Evolutionary conservation across 1,140 invertebrate genomes (phyloP).

Genomic region (Elysia chlorotica): DNA sequence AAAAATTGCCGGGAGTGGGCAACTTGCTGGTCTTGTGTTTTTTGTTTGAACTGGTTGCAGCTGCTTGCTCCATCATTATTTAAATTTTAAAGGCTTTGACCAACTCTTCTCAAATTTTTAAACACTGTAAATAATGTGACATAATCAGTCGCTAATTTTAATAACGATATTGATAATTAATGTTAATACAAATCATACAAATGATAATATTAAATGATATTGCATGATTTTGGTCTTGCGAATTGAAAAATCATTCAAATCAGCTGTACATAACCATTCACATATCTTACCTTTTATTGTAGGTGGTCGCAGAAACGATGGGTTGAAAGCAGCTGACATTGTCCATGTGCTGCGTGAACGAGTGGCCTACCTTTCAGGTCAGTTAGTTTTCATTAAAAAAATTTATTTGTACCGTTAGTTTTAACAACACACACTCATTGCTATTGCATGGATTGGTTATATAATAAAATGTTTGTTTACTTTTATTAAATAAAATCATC

Average conservation of each 20-base stretch:
- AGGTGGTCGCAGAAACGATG: conserved; percentile 69
- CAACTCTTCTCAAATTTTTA: not conserved
- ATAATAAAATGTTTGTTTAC: not conserved
- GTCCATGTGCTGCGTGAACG: conserved; percentile 89
- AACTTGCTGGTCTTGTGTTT: too few species aligned
- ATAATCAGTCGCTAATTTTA: not conserved
- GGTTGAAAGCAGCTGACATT: conserved; percentile 85
- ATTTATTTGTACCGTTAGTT: too few species aligned
- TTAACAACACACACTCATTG: too few species aligned
- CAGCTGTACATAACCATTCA: not conserved
- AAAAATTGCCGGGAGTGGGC: too few species aligned
- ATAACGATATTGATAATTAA: not conserved
- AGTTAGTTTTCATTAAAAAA: conserved; percentile 1
- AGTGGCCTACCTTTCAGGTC: conserved; percentile 85
- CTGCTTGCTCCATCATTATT: too few species aligned
- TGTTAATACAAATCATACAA: not conserved
- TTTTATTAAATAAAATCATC: too few species aligned
- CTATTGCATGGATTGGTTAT: too few species aligned
- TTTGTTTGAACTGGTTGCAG: too few species aligned
- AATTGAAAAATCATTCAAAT: not conserved
- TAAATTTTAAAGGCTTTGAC: too few species aligned
- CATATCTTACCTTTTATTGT: conserved; percentile 32
- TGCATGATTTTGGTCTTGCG: not conserved
- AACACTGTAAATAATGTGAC: not conserved
- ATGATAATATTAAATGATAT: not conserved